phyloP scores from a whole-genome alignment of 2,888 invertebrate genomes.

The Agapostemon virescens region DNA sequence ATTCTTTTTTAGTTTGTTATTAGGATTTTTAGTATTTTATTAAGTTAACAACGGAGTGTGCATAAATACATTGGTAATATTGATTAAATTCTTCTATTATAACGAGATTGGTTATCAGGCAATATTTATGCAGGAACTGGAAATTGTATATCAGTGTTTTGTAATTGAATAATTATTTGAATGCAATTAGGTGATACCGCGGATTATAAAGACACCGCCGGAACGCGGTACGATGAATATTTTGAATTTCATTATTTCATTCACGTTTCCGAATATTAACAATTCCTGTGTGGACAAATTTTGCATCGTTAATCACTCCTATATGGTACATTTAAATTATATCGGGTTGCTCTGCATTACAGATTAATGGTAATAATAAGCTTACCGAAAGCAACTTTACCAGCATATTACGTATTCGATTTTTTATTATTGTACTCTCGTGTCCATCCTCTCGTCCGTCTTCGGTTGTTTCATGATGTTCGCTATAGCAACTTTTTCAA shows the following conservation, averaged over 20 bases:
- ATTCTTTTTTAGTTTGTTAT: no score
- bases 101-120: not conserved
- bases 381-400: not conserved
- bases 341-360: not conserved
- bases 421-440: not conserved
- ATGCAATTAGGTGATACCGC: not conserved
- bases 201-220: not conserved
- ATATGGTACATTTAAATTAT: not conserved
- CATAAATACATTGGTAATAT: not conserved
- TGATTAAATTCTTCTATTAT: not conserved
- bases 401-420: not conserved
- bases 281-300: not conserved
- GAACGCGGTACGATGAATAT: not conserved
- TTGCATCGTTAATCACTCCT: not conserved
- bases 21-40: not conserved
- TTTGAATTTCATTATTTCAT: constrained; percentile 4
- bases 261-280: not conserved
- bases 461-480: no score
- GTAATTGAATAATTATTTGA: not conserved
- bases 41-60: not conserved
- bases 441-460: no score
- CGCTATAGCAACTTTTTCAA: not conserved
- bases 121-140: not conserved
- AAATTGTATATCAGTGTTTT: not conserved
- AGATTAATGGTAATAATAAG: not conserved